A percentile compares a stretch with the other conserved stretches of the same genome.
Conservation (phyloP, 2,888 invertebrate genomes). For the Cyaniris semiargus region DNA sequence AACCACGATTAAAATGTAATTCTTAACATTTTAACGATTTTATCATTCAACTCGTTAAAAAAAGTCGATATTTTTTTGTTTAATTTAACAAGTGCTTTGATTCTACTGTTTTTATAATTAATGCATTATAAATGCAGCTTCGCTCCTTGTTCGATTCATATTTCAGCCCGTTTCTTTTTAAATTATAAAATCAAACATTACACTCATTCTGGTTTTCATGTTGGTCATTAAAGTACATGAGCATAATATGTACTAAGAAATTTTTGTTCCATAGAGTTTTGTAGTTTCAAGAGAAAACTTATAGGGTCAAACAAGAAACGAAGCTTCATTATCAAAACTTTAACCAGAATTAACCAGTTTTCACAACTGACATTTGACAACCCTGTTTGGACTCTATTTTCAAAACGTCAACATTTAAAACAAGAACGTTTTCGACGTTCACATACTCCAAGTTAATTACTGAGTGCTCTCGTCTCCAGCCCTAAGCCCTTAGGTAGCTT, state of each 20-base stretch:
- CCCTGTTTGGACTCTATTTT: constrained; percentile 1
- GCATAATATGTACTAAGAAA: too few species aligned
- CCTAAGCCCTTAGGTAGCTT: constrained; percentile 25
- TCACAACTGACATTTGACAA: neutral
- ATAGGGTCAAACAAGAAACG: too few species aligned
- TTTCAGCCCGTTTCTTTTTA: too few species aligned
- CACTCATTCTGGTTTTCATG: too few species aligned
- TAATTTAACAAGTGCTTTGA: neutral
- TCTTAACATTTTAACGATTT: neutral
- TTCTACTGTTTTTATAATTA: neutral
- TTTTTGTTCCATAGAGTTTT: too few species aligned
- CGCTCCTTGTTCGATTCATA: too few species aligned
- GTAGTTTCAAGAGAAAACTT: too few species aligned
- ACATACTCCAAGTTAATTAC: constrained; percentile 25
- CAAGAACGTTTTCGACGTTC: constrained; percentile 18
- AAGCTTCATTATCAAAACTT: too few species aligned
- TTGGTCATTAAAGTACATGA: too few species aligned
- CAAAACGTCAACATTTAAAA: constrained; percentile 24
- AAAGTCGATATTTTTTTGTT: neutral
- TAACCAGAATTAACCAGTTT: neutral
- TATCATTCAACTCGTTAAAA: constrained; percentile 4
- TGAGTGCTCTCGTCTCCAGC: constrained; percentile 12
- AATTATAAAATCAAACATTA: too few species aligned
- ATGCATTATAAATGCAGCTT: neutral
- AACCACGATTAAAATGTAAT: constrained; percentile 12